phyloP scores from a whole-genome alignment of 1,140 invertebrate species.

The Drosophila melanogaster region DNA sequence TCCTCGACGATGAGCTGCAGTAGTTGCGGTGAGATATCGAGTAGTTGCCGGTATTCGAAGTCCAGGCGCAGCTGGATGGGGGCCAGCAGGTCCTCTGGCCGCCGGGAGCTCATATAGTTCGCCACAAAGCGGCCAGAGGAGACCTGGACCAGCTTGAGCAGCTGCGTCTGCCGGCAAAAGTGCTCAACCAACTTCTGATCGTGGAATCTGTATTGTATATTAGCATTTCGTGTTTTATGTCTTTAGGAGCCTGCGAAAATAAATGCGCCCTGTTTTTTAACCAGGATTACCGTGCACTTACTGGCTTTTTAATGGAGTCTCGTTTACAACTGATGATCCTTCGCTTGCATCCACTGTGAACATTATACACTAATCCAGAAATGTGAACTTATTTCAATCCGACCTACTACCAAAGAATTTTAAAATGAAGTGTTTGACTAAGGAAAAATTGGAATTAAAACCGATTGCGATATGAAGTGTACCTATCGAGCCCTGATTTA shows the following conservation, averaged over 20 bases:
- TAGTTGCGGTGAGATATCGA: slow-evolving; percentile 27
- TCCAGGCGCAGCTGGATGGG: slow-evolving; percentile 61
- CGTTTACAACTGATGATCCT: slow-evolving; percentile 1
- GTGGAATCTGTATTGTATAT: slow-evolving; percentile 53
- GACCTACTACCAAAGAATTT: not conserved
- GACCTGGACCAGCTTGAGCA: slow-evolving; percentile 62
- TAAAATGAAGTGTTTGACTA: not conserved
- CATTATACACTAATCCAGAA: slow-evolving; percentile 33
- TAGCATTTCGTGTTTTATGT: not conserved
- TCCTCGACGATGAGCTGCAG: slow-evolving; percentile 62
- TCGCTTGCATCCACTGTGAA: slow-evolving; percentile 44
- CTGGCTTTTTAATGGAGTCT: slow-evolving; percentile 41
- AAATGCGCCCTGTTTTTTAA: not conserved
- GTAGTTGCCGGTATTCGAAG: slow-evolving; percentile 57
- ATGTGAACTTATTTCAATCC: not conserved
- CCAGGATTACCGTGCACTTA: slow-evolving; percentile 29
- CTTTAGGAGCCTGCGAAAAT: not conserved
- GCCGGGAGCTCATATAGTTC: slow-evolving; percentile 36
- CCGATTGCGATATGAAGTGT: not conserved
- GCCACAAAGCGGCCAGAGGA: slow-evolving; percentile 41
- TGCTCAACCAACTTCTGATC: slow-evolving; percentile 64
- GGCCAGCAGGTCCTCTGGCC: slow-evolving; percentile 63
- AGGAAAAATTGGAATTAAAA: not conserved
- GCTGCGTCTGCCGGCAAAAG: slow-evolving; percentile 55
- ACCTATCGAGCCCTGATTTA: not conserved